Evolutionary conservation across 2,888 invertebrate genomes (phyloP).

Genomic region (Lysandra coridon): DNA sequence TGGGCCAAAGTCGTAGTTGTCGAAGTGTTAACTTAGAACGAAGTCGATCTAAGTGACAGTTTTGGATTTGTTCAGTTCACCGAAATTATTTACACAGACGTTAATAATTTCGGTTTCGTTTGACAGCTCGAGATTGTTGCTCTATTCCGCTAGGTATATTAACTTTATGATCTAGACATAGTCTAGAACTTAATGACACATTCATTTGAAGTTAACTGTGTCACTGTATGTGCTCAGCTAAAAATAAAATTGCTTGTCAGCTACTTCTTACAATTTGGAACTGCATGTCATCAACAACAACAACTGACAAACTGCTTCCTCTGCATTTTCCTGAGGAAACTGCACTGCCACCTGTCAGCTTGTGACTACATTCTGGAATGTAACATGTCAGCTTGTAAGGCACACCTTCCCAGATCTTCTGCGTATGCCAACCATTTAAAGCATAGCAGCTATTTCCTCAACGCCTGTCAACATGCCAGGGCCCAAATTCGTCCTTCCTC

Average conservation of each 20-base stretch:
- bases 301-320: background rate
- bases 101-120: too few relatives aligned
- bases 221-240: background rate
- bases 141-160: too few relatives aligned
- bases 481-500: slow-evolving; percentile 12
- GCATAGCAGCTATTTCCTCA: background rate
- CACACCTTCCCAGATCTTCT: background rate
- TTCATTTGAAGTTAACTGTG: background rate
- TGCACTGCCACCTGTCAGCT: background rate
- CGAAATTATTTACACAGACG: too few relatives aligned
- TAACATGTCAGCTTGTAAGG: too few relatives aligned
- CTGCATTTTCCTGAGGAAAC: background rate
- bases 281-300: background rate
- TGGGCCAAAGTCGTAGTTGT: background rate
- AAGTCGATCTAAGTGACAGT: background rate
- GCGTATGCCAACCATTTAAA: background rate
- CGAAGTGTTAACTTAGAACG: background rate
- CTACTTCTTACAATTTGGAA: background rate
- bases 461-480: background rate
- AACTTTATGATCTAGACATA: too few relatives aligned
- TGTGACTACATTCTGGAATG: background rate
- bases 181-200: too few relatives aligned
- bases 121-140: too few relatives aligned
- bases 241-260: background rate
- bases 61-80: too few relatives aligned